Conservation (phyloP, 92 coral and sea anemone genomes). For the Zoanthus sansibaricus region DNA sequence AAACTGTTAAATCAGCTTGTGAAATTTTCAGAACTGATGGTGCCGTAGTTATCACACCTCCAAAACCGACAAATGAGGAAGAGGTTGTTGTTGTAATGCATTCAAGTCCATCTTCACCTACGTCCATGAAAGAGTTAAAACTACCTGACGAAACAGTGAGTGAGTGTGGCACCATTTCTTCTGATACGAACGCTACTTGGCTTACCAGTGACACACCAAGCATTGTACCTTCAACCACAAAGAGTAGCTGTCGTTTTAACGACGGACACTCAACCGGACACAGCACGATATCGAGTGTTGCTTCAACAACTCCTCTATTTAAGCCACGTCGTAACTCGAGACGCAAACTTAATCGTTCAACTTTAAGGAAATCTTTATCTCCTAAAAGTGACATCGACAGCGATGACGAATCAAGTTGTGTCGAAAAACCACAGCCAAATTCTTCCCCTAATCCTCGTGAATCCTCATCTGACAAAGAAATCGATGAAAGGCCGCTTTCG, state of each 20-base stretch:
- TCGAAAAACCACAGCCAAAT: conserved; percentile 6
- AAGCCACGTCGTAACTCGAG: conserved; percentile 64
- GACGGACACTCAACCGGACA: conserved; percentile 92
- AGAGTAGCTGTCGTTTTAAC: conserved; percentile 71
- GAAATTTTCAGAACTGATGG: conserved; percentile 83
- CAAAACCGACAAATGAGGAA: conserved; percentile 66
- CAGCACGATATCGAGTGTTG: conserved; percentile 81
- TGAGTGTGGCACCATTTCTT: conserved; percentile 89
- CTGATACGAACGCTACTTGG: conserved; percentile 93
- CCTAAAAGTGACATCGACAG: conserved; percentile 47
- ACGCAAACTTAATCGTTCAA: conserved; percentile 32
- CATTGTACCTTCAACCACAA: conserved; percentile 58
- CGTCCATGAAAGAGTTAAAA: conserved; percentile 64
- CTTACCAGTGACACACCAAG: conserved; percentile 85
- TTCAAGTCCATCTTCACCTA: conserved; percentile 75
- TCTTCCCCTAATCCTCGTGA: conserved; percentile 12
- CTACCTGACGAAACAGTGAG: conserved; percentile 78
- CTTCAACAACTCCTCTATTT: conserved; percentile 80
- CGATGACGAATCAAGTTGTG: conserved; percentile 43
- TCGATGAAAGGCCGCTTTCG: conserved; percentile 73
- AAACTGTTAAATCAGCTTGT: conserved; percentile 55
- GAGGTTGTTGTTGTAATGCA: conserved; percentile 73
- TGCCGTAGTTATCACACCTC: conserved; percentile 83
- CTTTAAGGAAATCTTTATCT: conserved; percentile 40
- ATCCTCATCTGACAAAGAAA: conserved; percentile 50